phyloP scores from a whole-genome alignment of 2,888 invertebrate species.

The Erpobdella octoculata region DNA sequence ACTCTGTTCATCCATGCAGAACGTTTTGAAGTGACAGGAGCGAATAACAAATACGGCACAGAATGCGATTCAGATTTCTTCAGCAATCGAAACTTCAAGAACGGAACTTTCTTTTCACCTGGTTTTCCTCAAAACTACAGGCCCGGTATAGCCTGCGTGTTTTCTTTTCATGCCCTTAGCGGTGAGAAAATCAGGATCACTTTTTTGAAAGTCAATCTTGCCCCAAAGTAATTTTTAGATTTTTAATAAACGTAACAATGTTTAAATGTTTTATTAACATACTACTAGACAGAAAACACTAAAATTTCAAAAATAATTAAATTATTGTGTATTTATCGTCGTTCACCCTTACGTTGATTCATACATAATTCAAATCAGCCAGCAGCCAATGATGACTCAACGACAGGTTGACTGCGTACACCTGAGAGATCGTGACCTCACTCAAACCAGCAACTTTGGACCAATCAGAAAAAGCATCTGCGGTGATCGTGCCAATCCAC shows the following conservation, averaged over 20 bases:
- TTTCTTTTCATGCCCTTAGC: conserved; percentile 48
- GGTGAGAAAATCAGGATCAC: conserved; percentile 47
- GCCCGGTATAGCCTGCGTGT: conserved; percentile 48
- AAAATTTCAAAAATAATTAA: too few species aligned
- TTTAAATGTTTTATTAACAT: too few species aligned
- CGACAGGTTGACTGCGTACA: neutral
- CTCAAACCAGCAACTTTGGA: neutral
- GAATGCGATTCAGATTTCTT: conserved; percentile 44
- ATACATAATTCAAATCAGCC: neutral
- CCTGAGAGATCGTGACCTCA: neutral
- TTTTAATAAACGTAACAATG: neutral
- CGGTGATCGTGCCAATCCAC: neutral
- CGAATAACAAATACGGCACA: conserved; percentile 41
- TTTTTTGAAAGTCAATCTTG: conserved; percentile 47
- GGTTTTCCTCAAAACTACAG: conserved; percentile 51
- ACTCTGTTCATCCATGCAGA: conserved; percentile 40
- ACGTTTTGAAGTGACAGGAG: conserved; percentile 41
- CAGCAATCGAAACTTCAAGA: conserved; percentile 38
- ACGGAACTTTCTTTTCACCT: conserved; percentile 48
- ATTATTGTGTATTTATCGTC: too few species aligned
- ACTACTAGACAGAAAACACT: too few species aligned
- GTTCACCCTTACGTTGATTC: too few species aligned
- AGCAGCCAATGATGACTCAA: neutral
- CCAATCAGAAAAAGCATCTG: neutral
- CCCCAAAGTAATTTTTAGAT: neutral